Evolutionary conservation across 2,888 invertebrate genomes (phyloP), one percentile per base, ranked within the genome.

Genomic region (Megamerina dolium): DNA sequence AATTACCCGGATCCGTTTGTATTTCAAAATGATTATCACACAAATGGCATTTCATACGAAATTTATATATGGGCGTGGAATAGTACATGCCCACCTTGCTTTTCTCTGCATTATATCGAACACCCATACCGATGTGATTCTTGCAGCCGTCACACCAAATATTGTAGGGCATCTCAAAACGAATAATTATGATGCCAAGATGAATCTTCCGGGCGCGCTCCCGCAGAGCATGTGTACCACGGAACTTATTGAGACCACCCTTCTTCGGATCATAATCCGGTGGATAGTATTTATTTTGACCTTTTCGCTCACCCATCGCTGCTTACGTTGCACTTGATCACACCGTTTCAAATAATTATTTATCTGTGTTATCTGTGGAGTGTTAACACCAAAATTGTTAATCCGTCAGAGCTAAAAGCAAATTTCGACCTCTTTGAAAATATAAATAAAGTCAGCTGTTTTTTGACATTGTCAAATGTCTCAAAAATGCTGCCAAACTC

Each of bases 101-200:
- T 70, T 92, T 92, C 65, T 92, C 91, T 0, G 91, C 90, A 62
- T 92, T 99, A 69, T 99, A 99, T 37, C 99, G 80, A 1, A 99
- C 97, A 1, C 99, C 97, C 96, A 97, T 99, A 21, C 96, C 99
- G 43, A 99, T 93, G 65, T 97, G 99, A 74, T 93, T 97, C 51
- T 87, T 85, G 68, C 99, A 99, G 41, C 96, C 96, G 29, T 92
- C 90, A 58, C 99, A 99, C 99, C 99, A 99, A 57, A 99, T 97
- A 72, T 99, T 99, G 65, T 94, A 99, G 1, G 99, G 99, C 96
- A 99, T 95, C 75, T 99, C 99, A 76, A 99, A 99, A 35, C 97
- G 81, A 21, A 72, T 72, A 30, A 72, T 69, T 21, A 72, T 81
- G 57, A 99, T 97, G 10, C 97, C 99, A 74, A 91, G 77, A 62